Evolutionary conservation across 2,113 vertebrate species (phyloP).

Genomic region (Myxocyprinus asiaticus): DNA sequence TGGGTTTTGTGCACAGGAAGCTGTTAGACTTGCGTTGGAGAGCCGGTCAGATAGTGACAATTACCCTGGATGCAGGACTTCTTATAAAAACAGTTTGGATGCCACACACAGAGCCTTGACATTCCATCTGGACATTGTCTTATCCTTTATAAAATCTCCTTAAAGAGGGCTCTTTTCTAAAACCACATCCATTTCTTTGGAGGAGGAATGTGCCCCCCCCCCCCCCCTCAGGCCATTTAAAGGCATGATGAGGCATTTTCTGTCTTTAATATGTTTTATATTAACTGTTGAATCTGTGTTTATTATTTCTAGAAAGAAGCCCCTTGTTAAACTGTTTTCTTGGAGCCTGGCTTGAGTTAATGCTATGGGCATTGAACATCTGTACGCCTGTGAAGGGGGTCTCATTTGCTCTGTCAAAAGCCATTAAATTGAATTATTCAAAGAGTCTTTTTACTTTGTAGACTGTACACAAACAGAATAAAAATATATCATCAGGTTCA

Average conservation of each 20-base stretch:
- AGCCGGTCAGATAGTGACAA: slow-evolving; percentile 43
- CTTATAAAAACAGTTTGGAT: slow-evolving; percentile 37
- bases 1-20: slow-evolving; percentile 42
- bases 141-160: slow-evolving; percentile 31
- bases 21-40: slow-evolving; percentile 33
- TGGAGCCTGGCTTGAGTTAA: too few species aligned
- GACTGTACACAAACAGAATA: too few species aligned
- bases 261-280: slow-evolving; percentile 21
- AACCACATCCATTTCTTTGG: slow-evolving; percentile 20
- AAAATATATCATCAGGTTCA: too few species aligned
- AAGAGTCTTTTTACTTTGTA: too few species aligned
- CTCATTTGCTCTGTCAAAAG: too few species aligned
- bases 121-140: slow-evolving; percentile 25
- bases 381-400: too few species aligned
- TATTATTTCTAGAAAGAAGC: neutral
- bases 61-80: slow-evolving; percentile 43
- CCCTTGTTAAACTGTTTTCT: too few species aligned
- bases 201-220: slow-evolving; percentile 9
- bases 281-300: slow-evolving; percentile 18
- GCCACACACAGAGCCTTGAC: slow-evolving; percentile 31
- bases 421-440: too few species aligned
- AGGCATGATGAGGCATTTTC: slow-evolving; percentile 20
- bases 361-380: too few species aligned
- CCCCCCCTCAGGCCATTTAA: neutral
- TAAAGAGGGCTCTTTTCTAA: slow-evolving; percentile 24